Evolutionary conservation across 2,888 invertebrate genomes (phyloP), one percentile per base, ranked within the genome.

Genomic region (Antheraea yamamai): DNA sequence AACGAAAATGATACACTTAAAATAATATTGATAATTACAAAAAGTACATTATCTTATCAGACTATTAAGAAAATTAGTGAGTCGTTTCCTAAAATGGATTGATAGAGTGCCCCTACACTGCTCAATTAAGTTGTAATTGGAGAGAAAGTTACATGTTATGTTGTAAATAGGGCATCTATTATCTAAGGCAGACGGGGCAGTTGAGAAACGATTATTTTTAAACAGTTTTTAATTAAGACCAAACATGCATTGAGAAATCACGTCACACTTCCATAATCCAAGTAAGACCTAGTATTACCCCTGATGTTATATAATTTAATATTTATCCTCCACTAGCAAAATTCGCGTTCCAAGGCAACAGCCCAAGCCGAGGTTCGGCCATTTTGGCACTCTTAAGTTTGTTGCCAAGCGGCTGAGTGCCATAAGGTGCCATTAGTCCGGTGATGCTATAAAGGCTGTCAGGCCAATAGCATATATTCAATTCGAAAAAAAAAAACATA

Each of bases 121-220:
- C 75, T 79, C 76, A 77, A 82, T 81, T 77, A 76, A 80, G 51
- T 66, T 76, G 81, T 47, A 47, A 47, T 47, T 47, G 47, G 47
- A 79, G 77, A 80, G 78, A 80, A 79, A 79, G 77, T 78, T 76
- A 72, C 74, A 78, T 72, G 75, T 78, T 76, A 70, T 58, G 58
- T 75, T 71, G 7, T 72, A 75, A 75, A 79, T 79, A 75, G 79
- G 76, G 76, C 80, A 77, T n/a, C 77, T 47, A 81, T 83, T 79
- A 75, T 55, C 75, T 85, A 82, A 83, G 74, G 84, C 83, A 85
- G 75, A 75, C 77, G 74, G 75, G 77, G 78, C 77, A 77, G 72
- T 76, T 66, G n/a, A 61, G 23, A 61, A 61, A 61, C n/a, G 23
- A 61, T 61, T 61, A 23, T 61, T 61, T 23, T 12, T 61, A 61